A percentile compares a stretch with the other conserved stretches of the same genome.
phyloP scores from a whole-genome alignment of 2,113 vertebrate species.

The Ictidomys tridecemlineatus region DNA sequence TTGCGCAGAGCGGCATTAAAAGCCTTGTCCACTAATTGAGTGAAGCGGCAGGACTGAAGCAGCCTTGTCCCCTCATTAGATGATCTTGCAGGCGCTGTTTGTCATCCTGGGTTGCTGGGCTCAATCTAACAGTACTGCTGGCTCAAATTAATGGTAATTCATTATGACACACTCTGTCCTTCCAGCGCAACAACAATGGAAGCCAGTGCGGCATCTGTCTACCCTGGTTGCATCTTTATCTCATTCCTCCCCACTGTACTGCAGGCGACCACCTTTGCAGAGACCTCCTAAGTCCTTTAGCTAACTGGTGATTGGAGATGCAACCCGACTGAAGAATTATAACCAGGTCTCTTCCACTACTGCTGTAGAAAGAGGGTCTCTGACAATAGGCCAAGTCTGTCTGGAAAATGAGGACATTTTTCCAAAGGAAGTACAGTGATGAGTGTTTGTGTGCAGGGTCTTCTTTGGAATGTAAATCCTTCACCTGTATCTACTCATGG shows the following conservation, averaged over 20 bases:
- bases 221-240: constrained; percentile 19
- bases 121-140: constrained; percentile 87
- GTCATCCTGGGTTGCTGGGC: constrained; percentile 88
- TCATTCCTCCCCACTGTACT: constrained; percentile 47
- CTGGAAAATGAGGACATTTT: not conserved
- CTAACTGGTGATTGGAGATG: not conserved
- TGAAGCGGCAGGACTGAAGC: constrained; percentile 90
- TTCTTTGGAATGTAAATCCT: not conserved
- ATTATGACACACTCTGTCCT: constrained; percentile 91
- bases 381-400: not conserved
- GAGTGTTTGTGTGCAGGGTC: not conserved
- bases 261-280: constrained; percentile 41
- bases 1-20: constrained; percentile 95
- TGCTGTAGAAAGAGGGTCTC: accelerated
- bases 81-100: constrained; percentile 91
- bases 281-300: constrained; percentile 23
- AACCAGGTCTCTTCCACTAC: accelerated
- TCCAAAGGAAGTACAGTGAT: not conserved
- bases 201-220: constrained; percentile 73
- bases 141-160: constrained; percentile 91
- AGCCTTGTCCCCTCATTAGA: constrained; percentile 94
- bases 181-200: constrained; percentile 87
- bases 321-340: constrained; percentile 27
- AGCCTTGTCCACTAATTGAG: constrained; percentile 97
- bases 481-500: not conserved